phyloP scores from a whole-genome alignment of 2,113 vertebrate species.

The Colistium nudipinnis region DNA sequence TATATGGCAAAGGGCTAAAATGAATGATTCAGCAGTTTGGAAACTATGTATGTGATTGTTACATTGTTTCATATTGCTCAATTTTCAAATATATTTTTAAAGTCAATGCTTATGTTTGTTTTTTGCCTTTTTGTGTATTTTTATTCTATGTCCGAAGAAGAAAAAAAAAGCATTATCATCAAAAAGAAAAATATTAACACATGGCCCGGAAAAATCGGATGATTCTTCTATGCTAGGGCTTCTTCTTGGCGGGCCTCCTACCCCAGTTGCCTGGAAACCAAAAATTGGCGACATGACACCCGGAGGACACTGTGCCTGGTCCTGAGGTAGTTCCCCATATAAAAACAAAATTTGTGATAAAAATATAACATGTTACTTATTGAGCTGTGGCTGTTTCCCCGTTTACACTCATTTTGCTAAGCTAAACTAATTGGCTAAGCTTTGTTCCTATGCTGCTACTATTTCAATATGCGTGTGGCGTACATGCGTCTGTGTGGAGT shows the following conservation, averaged over 20 bases:
- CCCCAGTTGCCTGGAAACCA: slow-evolving; percentile 30
- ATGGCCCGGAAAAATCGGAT: too few relatives aligned
- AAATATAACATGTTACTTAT: not conserved
- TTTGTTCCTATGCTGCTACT: not conserved
- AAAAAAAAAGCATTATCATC: too few relatives aligned
- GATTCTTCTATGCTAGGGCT: not conserved
- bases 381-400: not conserved
- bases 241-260: not conserved
- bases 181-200: too few relatives aligned
- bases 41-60: not conserved
- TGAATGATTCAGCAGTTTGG: not conserved
- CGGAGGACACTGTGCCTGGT: not conserved
- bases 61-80: not conserved
- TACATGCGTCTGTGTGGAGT: not conserved
- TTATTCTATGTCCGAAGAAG: too few relatives aligned
- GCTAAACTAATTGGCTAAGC: not conserved
- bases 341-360: not conserved
- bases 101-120: too few relatives aligned
- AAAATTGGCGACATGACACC: slow-evolving; percentile 1
- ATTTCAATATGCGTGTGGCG: not conserved
- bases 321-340: not conserved
- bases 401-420: not conserved
- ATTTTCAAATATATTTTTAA: too few relatives aligned
- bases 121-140: too few relatives aligned
- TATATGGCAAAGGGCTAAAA: not conserved